phyloP scores from a whole-genome alignment of 2,797 vertebrate genomes.

The Peromyscus nudipes region DNA sequence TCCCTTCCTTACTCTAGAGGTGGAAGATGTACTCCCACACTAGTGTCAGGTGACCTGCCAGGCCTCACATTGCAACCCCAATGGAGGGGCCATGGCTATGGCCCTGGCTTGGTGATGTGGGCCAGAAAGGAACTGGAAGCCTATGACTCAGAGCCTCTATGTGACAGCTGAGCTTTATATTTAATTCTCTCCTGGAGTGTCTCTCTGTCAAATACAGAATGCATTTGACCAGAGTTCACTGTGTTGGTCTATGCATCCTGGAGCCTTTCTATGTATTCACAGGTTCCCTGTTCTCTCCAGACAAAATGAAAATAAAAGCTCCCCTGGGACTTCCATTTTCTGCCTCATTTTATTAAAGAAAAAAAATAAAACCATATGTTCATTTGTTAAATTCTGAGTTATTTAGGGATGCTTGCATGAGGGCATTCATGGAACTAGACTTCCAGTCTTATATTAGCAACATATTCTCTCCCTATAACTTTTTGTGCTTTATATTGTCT shows the following conservation, averaged over 20 bases:
- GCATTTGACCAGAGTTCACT: constrained; percentile 15
- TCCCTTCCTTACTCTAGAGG: constrained; percentile 70
- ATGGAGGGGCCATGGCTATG: not conserved
- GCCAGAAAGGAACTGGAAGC: not conserved
- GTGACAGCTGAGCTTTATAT: constrained; percentile 13
- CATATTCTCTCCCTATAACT: not conserved
- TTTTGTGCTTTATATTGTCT: constrained; percentile 24
- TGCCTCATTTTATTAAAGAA: not conserved
- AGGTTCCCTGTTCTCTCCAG: not conserved
- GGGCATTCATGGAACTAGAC: too few species aligned
- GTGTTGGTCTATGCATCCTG: constrained; percentile 14
- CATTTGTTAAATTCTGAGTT: not conserved
- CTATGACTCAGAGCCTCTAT: not conserved
- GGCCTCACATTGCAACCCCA: not conserved
- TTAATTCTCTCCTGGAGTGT: not conserved
- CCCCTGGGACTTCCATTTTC: not conserved
- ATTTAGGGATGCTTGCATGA: not conserved
- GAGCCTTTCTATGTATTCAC: not conserved
- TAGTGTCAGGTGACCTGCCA: not conserved
- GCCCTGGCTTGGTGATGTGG: not conserved
- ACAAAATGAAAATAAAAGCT: not conserved
- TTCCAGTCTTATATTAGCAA: not conserved
- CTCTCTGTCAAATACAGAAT: constrained; percentile 65
- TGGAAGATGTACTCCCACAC: constrained; percentile 70
- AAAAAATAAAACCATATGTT: not conserved